A percentile compares a stretch with the other conserved stretches of the same genome.
phyloP scores from a whole-genome alignment of 2,113 vertebrate genomes.

The Pipa parva region DNA sequence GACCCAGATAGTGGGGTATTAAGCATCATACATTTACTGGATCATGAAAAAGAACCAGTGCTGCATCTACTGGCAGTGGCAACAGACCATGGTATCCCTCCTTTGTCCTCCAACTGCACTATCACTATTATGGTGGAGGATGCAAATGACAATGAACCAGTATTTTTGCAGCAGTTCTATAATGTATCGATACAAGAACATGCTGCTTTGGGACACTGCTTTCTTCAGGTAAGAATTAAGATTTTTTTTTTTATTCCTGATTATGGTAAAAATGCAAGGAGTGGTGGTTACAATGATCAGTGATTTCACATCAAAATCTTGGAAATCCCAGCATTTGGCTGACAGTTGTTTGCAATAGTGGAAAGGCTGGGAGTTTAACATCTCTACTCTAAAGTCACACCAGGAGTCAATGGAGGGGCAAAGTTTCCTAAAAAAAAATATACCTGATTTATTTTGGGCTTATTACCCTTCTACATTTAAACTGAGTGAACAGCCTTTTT shows the following conservation, averaged over 20 bases:
- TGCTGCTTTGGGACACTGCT: slow-evolving; percentile 62
- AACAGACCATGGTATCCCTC: slow-evolving; percentile 67
- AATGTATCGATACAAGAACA: slow-evolving; percentile 73
- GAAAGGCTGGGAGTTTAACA: too few relatives aligned
- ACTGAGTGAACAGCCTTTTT: too few relatives aligned
- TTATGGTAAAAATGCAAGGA: too few relatives aligned
- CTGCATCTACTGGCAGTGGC: slow-evolving; percentile 74
- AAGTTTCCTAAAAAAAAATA: too few relatives aligned
- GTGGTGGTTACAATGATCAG: too few relatives aligned
- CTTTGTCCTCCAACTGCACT: slow-evolving; percentile 67
- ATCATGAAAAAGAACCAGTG: slow-evolving; percentile 67
- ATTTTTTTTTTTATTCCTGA: not conserved
- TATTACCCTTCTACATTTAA: too few relatives aligned
- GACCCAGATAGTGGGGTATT: slow-evolving; percentile 69
- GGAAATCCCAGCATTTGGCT: too few relatives aligned
- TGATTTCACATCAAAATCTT: too few relatives aligned
- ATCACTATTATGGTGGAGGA: slow-evolving; percentile 73
- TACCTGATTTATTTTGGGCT: too few relatives aligned
- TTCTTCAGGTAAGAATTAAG: slow-evolving; percentile 77
- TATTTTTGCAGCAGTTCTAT: slow-evolving; percentile 77
- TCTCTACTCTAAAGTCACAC: too few relatives aligned
- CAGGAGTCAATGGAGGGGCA: too few relatives aligned
- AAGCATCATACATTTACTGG: slow-evolving; percentile 61
- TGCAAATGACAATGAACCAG: slow-evolving; percentile 84
- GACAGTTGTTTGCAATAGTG: too few relatives aligned